Conservation (phyloP, 2,113 vertebrate genomes). For the Mustela nigripes region DNA sequence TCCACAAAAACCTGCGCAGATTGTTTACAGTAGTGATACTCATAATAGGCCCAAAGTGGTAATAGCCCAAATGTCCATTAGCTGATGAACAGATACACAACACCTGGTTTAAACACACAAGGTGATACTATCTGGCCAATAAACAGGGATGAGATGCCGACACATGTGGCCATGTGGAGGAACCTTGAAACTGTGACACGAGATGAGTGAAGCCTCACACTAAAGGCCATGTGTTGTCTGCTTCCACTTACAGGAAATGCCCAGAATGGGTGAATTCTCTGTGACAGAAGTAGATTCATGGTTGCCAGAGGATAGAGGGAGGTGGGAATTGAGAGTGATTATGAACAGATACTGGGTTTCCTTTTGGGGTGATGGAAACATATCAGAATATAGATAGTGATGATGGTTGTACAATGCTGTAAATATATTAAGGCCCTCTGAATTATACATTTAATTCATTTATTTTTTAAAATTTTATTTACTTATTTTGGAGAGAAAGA, state of each 20-base stretch:
- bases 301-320: not conserved
- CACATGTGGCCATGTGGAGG: accelerated
- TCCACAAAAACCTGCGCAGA: not conserved
- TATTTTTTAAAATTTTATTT: too few species aligned
- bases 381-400: not conserved
- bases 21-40: not conserved
- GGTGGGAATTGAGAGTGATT: not conserved
- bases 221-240: not conserved
- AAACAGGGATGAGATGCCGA: not conserved
- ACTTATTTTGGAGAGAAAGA: too few species aligned
- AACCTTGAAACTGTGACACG: not conserved
- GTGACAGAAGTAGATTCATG: not conserved
- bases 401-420: not conserved
- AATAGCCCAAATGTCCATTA: not conserved
- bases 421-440: not conserved
- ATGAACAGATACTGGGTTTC: not conserved
- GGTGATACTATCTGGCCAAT: not conserved
- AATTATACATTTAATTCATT: too few species aligned
- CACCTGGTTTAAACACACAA: not conserved
- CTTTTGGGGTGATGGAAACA: not conserved
- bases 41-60: not conserved
- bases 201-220: not conserved
- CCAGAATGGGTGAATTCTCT: not conserved
- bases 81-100: not conserved
- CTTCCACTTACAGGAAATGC: not conserved